Evolutionary conservation across 1,140 invertebrate species (phyloP).

Genomic region (Lucilia sericata): DNA sequence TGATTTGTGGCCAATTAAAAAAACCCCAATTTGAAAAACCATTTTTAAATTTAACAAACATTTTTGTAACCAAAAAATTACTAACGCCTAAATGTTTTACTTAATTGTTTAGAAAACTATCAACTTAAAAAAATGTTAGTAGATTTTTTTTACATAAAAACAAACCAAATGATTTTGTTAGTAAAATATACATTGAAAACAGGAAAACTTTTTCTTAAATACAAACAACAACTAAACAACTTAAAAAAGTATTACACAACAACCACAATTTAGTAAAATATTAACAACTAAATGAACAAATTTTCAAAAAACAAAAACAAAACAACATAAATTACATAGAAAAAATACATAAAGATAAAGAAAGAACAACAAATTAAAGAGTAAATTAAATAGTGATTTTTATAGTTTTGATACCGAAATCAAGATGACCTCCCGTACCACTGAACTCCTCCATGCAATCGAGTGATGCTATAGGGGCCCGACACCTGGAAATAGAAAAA

Average conservation of each 20-base stretch:
- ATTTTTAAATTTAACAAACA: too few relatives aligned
- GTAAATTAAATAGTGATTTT: conserved; percentile 60
- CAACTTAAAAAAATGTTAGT: neutral
- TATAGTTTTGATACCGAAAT: conserved; percentile 68
- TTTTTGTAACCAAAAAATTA: too few relatives aligned
- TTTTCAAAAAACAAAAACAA: neutral
- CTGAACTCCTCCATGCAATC: conserved; percentile 95
- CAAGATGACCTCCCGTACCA: conserved; percentile 71
- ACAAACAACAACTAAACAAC: neutral
- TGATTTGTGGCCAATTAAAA: too few relatives aligned
- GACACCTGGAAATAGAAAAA: conserved; percentile 75
- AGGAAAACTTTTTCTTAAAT: conserved; percentile 8
- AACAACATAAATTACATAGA: conserved; percentile 28
- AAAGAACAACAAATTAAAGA: conserved; percentile 47
- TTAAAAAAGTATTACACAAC: neutral
- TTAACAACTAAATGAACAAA: neutral
- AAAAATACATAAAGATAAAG: conserved; percentile 51
- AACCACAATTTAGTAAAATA: neutral
- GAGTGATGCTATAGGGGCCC: conserved; percentile 88
- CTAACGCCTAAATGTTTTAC: neutral
- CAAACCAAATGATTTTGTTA: neutral
- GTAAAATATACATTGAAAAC: neutral
- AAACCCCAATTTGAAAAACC: too few relatives aligned
- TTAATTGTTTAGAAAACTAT: neutral
- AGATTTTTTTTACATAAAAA: neutral